Evolutionary conservation across 2,113 vertebrate species (phyloP).

Genomic region (Nettapus auritus): DNA sequence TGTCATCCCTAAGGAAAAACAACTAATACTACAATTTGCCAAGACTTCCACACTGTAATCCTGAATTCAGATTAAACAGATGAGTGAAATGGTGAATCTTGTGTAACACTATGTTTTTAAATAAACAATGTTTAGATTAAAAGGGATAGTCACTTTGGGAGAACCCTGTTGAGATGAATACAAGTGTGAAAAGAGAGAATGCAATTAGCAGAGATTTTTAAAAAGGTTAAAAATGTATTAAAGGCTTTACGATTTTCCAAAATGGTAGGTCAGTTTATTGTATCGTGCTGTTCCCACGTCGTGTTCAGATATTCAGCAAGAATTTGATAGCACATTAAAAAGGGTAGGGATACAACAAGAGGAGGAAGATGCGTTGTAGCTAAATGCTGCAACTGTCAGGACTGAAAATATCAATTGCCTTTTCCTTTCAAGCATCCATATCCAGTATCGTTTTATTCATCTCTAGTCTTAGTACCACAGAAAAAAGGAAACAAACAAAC

Average conservation of each 20-base stretch:
- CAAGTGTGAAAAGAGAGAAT: background rate
- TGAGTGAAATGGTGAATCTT: background rate
- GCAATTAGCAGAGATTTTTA: background rate
- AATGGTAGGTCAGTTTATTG: background rate
- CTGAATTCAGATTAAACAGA: background rate
- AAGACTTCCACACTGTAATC: background rate
- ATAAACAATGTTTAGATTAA: background rate
- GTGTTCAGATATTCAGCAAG: background rate
- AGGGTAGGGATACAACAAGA: background rate
- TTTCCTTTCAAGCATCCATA: background rate
- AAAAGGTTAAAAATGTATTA: background rate
- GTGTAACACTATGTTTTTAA: background rate
- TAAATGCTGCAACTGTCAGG: background rate
- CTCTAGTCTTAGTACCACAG: background rate
- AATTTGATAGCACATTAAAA: background rate
- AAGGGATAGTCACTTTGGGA: background rate
- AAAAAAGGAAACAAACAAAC: background rate
- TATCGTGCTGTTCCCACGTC: background rate
- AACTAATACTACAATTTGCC: background rate
- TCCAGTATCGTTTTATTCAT: background rate
- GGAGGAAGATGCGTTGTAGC: background rate
- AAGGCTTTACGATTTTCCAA: background rate
- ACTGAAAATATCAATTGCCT: background rate
- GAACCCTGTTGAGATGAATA: background rate
- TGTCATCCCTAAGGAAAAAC: background rate